A percentile compares a stretch with the other conserved stretches of the same genome.
These are phyloP conservation scores for Nannoperca obscura DNA, from an alignment of 2,797 vertebrate species.

Conservation along the genomic window DNA sequence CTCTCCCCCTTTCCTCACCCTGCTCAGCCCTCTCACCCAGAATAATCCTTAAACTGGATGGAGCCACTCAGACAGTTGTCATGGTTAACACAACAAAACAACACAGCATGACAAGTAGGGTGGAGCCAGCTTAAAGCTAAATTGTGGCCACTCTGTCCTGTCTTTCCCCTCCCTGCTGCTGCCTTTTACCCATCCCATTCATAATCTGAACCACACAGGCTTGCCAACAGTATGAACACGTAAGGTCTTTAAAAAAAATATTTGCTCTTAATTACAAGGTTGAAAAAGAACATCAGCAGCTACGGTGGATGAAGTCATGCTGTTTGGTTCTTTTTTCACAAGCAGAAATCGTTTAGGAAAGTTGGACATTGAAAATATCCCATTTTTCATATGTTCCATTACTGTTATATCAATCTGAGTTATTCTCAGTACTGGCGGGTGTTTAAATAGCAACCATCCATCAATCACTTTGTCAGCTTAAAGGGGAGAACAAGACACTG, in stretches of 20 bases:
- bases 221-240: slow-evolving; percentile 58
- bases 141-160: slow-evolving; percentile 57
- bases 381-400: slow-evolving; percentile 82
- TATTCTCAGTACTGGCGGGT: slow-evolving; percentile 63
- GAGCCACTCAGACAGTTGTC: slow-evolving; percentile 79
- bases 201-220: slow-evolving; percentile 60
- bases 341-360: slow-evolving; percentile 75
- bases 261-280: slow-evolving; percentile 80
- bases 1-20: slow-evolving; percentile 29
- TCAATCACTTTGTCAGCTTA: slow-evolving; percentile 71
- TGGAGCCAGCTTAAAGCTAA: slow-evolving; percentile 65
- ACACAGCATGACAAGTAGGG: slow-evolving; percentile 74
- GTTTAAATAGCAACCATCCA: slow-evolving; percentile 64
- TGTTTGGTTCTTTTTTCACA: slow-evolving; percentile 63
- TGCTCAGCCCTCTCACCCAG: slow-evolving; percentile 60
- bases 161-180: slow-evolving; percentile 33
- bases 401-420: slow-evolving; percentile 74
- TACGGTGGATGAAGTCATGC: slow-evolving; percentile 76
- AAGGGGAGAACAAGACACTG: slow-evolving; percentile 28
- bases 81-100: slow-evolving; percentile 85
- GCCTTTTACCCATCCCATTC: slow-evolving; percentile 70
- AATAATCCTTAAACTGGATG: slow-evolving; percentile 72
- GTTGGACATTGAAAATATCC: slow-evolving; percentile 80
- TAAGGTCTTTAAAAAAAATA: slow-evolving; percentile 58
- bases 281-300: slow-evolving; percentile 74